Evolutionary conservation across 2,888 invertebrate genomes (phyloP), one percentile per base, ranked within the genome.

Genomic region (Rhingia rostrata): DNA sequence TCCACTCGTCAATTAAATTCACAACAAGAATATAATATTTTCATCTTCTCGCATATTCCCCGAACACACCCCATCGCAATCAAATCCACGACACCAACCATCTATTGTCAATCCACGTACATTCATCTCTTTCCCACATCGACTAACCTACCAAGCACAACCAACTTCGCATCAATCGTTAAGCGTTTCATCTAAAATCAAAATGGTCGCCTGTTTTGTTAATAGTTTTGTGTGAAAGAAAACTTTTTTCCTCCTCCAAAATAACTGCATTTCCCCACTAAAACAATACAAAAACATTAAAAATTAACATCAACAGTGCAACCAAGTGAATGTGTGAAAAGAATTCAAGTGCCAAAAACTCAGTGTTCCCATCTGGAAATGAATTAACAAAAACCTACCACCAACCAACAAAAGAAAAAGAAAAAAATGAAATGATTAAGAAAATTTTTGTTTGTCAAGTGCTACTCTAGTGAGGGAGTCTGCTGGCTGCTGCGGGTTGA

Each of bases 121-220:
- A 12, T 14, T n/a, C 4, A 0, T 78, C 61, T 51, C 47, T 7
- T 43, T 75, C 54, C 32, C 58, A 56, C 67, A 37, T 30, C 9
- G 4, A 56, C 30, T 22, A 4, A n/a, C 5, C 5, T 4, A 30
- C 2, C 3, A 83, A 58, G 9, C 49, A 10, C 41, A 69, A 45
- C 79, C 80, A 75, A 80, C 84, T 84, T 84, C 84, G 43, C 74
- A 39, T 22, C 60, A 75, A 74, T 84, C 80, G 69, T 72, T 80
- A 66, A 84, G 84, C 84, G 84, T 84, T 84, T 84, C 84, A 64
- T 74, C 67, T 22, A 66, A 80, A 75, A 86, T 85, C 86, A 87
- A 87, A 87, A 87, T 87, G 87, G 87, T 85, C 54, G 87, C 86
- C 86, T 86, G 86, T 86, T 86, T 86, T 82, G 86, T 86, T 81